These are phyloP conservation scores for Bellardia bayeri DNA, from an alignment of 2,888 invertebrate species.

Conservation along the genomic window DNA sequence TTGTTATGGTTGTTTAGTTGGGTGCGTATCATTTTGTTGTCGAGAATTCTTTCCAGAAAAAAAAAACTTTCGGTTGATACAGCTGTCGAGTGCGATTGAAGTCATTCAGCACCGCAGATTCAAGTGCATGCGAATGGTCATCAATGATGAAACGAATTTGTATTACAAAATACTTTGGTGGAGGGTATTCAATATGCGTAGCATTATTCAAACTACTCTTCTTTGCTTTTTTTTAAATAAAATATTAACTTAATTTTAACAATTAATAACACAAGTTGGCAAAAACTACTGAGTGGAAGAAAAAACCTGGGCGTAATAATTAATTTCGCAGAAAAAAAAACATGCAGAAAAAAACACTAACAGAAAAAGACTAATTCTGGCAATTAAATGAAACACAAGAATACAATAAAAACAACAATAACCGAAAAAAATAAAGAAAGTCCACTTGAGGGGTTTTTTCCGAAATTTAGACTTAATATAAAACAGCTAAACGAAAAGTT, in stretches of 20 bases:
- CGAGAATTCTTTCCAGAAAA: no score
- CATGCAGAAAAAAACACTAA: neutral
- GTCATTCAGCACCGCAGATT: no score
- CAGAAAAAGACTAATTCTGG: constrained; percentile 49
- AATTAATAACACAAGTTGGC: constrained; percentile 51
- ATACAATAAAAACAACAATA: constrained; percentile 18
- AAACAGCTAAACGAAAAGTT: neutral
- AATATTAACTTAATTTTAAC: constrained; percentile 62
- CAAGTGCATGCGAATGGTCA: no score
- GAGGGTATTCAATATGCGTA: no score
- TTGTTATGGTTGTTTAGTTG: no score
- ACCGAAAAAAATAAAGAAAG: constrained; percentile 22
- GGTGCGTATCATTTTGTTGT: no score
- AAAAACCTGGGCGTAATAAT: constrained; percentile 13
- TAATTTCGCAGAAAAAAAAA: constrained; percentile 2
- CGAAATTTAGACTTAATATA: neutral
- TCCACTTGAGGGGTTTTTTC: constrained; percentile 9
- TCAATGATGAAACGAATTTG: no score
- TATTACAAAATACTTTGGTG: no score
- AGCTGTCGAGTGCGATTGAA: no score
- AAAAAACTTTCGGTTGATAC: no score
- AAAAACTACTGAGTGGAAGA: neutral
- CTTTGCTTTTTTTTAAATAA: constrained; percentile 8
- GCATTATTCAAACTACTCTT: neutral
- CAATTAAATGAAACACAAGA: constrained; percentile 58